Evolutionary conservation across 2,888 invertebrate genomes (phyloP).

Genomic region (Axea sp.): DNA sequence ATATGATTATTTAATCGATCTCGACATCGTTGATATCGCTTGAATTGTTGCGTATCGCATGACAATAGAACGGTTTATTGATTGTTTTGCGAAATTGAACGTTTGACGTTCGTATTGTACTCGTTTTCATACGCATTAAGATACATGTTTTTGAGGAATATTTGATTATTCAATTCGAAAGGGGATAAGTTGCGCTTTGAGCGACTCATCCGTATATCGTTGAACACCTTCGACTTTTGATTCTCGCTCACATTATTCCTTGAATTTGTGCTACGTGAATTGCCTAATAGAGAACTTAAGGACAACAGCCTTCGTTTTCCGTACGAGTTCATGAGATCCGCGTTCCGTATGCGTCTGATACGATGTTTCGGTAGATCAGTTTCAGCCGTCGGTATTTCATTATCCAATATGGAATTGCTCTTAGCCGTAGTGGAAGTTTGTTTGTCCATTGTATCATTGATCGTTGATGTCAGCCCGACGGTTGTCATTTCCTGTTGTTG

Average conservation of each 20-base stretch:
- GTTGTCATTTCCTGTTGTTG: constrained; percentile 51
- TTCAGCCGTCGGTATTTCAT: constrained; percentile 74
- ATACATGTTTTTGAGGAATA: constrained; percentile 76
- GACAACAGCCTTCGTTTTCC: constrained; percentile 71
- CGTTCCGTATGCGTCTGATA: constrained; percentile 75
- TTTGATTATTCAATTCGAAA: constrained; percentile 76
- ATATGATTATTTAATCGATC: constrained; percentile 67
- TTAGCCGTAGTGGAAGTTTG: constrained; percentile 43
- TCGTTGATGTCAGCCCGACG: constrained; percentile 11
- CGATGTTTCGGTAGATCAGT: constrained; percentile 74
- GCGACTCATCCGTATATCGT: constrained; percentile 73
- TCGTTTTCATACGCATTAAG: constrained; percentile 76
- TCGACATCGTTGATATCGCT: constrained; percentile 72
- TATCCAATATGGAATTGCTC: constrained; percentile 67
- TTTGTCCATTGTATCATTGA: constrained; percentile 20
- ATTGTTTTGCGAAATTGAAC: constrained; percentile 72
- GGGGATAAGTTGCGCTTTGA: constrained; percentile 73
- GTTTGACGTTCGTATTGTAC: constrained; percentile 76
- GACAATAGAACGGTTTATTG: constrained; percentile 68
- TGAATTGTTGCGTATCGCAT: constrained; percentile 62
- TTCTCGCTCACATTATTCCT: constrained; percentile 46
- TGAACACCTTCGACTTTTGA: constrained; percentile 63
- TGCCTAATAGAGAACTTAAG: constrained; percentile 66
- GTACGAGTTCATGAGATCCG: constrained; percentile 65
- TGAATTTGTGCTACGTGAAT: constrained; percentile 49